Evolutionary conservation across 2,888 invertebrate genomes (phyloP).

Genomic region (Muschampia plurimacula): DNA sequence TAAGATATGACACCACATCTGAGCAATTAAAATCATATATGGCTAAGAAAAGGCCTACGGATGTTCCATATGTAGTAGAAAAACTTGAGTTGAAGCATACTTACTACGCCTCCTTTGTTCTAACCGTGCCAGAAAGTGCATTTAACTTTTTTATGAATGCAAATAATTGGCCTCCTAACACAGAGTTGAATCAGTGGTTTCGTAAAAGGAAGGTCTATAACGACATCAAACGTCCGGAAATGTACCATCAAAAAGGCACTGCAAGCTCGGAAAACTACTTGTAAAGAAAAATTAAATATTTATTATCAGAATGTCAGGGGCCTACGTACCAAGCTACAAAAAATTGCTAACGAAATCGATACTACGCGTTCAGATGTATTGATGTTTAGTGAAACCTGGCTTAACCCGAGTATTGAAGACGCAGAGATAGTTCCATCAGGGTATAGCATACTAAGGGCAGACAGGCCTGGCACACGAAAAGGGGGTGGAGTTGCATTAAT

Average conservation of each 20-base stretch:
- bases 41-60: slow-evolving; percentile 6
- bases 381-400: slow-evolving; percentile 7
- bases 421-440: slow-evolving; percentile 5
- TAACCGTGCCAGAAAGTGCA: slow-evolving; percentile 13
- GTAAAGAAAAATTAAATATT: not conserved
- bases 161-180: slow-evolving; percentile 24
- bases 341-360: not conserved
- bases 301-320: slow-evolving; percentile 13
- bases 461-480: slow-evolving; percentile 1
- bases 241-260: not conserved
- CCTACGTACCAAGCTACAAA: slow-evolving; percentile 8
- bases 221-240: not conserved
- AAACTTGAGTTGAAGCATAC: slow-evolving; percentile 5
- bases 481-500: slow-evolving; percentile 19
- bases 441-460: not conserved
- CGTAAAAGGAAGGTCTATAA: not conserved
- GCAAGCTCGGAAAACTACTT: not conserved
- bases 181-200: slow-evolving; percentile 8
- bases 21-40: slow-evolving; percentile 17
- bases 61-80: not conserved
- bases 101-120: slow-evolving; percentile 2
- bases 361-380: not conserved
- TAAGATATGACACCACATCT: slow-evolving; percentile 10
- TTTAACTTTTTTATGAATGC: slow-evolving; percentile 21
- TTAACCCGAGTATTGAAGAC: slow-evolving; percentile 9